phyloP scores from a whole-genome alignment of 2,797 vertebrate species.

The Lateolabrax maculatus region DNA sequence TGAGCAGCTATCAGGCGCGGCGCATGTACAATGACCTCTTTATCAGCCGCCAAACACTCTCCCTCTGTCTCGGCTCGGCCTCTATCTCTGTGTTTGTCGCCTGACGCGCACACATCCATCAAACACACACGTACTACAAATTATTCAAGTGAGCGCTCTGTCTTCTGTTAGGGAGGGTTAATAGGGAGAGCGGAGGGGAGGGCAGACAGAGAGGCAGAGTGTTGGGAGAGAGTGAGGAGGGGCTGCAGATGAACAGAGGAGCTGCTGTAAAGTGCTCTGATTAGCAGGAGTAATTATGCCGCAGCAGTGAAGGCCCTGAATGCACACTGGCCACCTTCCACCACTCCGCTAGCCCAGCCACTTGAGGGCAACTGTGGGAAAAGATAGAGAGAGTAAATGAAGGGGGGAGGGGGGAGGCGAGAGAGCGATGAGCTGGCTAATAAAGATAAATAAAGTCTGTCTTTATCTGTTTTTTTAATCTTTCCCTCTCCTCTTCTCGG shows the following conservation, averaged over 20 bases:
- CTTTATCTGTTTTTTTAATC: slow-evolving; percentile 57
- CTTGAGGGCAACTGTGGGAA: slow-evolving; percentile 62
- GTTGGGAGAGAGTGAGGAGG: slow-evolving; percentile 65
- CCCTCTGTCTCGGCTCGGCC: slow-evolving; percentile 67
- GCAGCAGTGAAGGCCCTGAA: slow-evolving; percentile 79
- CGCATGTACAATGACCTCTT: slow-evolving; percentile 82
- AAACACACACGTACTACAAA: slow-evolving; percentile 55
- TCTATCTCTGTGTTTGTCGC: slow-evolving; percentile 66
- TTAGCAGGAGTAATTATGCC: slow-evolving; percentile 87
- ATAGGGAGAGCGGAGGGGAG: slow-evolving; percentile 68
- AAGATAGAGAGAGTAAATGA: slow-evolving; percentile 37
- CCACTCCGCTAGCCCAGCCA: slow-evolving; percentile 50
- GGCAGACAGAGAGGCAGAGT: slow-evolving; percentile 77
- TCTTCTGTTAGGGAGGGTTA: slow-evolving; percentile 73
- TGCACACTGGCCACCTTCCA: slow-evolving; percentile 78
- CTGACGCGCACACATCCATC: slow-evolving; percentile 67
- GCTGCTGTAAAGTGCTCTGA: slow-evolving; percentile 87
- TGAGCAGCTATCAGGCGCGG: slow-evolving; percentile 70
- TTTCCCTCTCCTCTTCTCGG: slow-evolving; percentile 9
- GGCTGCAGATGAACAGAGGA: slow-evolving; percentile 83
- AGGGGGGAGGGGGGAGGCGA: neutral
- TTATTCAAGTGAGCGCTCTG: slow-evolving; percentile 75
- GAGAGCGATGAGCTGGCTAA: slow-evolving; percentile 22
- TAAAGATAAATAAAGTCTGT: slow-evolving; percentile 39
- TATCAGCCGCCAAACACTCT: slow-evolving; percentile 79